Evolutionary conservation across 2,888 invertebrate genomes (phyloP).

Genomic region (Autographa pulchrina): DNA sequence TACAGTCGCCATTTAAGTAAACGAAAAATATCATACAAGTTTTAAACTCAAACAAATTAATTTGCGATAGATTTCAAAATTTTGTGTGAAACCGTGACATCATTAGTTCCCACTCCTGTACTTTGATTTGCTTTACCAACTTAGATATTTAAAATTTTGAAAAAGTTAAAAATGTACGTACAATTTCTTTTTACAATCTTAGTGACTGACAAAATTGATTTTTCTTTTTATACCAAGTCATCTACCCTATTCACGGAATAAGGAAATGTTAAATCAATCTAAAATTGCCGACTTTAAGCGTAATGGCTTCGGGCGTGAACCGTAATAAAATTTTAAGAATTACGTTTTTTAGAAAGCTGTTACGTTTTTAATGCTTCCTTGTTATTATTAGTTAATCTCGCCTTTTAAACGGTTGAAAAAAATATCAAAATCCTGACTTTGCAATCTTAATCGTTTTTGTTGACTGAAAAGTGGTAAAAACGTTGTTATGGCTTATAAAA

Average conservation of each 20-base stretch:
- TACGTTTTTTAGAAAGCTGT: not conserved
- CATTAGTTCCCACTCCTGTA: too few species aligned
- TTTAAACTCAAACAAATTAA: too few species aligned
- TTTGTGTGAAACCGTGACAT: too few species aligned
- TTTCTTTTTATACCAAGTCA: too few species aligned
- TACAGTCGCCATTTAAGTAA: too few species aligned
- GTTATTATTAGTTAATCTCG: not conserved
- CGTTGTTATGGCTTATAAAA: not conserved
- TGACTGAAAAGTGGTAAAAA: not conserved
- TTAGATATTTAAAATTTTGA: too few species aligned
- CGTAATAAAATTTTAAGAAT: slow-evolving; percentile 8
- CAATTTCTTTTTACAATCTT: too few species aligned
- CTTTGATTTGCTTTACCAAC: too few species aligned
- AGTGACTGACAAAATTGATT: too few species aligned
- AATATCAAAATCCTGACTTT: not conserved
- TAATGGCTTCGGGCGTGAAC: slow-evolving; percentile 12
- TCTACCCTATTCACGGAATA: not conserved
- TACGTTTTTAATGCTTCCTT: not conserved
- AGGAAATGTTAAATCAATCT: slow-evolving; percentile 28
- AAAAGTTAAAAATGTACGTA: too few species aligned
- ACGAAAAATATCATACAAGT: too few species aligned
- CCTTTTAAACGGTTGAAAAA: not conserved
- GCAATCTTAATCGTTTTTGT: not conserved
- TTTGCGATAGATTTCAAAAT: too few species aligned
- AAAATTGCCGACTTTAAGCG: slow-evolving; percentile 12